Base-by-base conservation (phyloP, 2,888 invertebrate species). In the Drosophila eohydei region DNA sequence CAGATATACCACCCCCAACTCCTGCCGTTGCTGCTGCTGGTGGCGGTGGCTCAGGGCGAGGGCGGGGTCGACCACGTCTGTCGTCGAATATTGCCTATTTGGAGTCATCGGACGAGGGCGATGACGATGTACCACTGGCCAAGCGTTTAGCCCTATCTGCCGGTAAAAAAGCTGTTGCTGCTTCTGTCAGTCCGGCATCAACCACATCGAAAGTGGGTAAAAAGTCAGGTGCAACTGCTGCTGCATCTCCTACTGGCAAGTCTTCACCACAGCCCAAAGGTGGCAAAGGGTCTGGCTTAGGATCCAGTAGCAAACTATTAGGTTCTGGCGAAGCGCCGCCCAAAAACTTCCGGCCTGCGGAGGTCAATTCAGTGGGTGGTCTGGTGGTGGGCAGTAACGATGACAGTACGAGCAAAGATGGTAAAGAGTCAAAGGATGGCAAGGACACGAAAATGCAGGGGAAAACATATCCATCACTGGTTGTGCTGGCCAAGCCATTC, bases 401-500 rank as follows among this genome's bases (percentile, higher is more conserved):
- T 34, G 89, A 89, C 0, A 95, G 95, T 76, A 94, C 94, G 1
- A 94, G 94, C 73, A 90, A 90, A 51, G 81, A 93, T 70, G 94
- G 94, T 75, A 95, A 95, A 81, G 93, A 94, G 0, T 95, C 96
- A 86, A 97, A 97, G 92, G 95, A 97, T 4, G 95, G 96, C 88
- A 97, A 97, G 92, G 95, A 97, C 14, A 95, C 96, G 0, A 97
- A 96, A 91, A 92, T 96, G 62, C 90, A 93, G 93, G 96, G 97
- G 43, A 96, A 97, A 92, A 97, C 97, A 0, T 97, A 96, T 93
- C 97, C 97, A 0, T 97, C 97, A 0, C 93, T 97, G 56, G 97
- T 97, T 36, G 97, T 97, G 0, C 95, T 96, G 26, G 97, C 97
- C 0, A 95, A 97, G 36, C 97, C 97, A 0, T 96, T 96, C 93